Base-by-base conservation (phyloP, 1,140 invertebrate genomes). In the Linepithema humile region DNA sequence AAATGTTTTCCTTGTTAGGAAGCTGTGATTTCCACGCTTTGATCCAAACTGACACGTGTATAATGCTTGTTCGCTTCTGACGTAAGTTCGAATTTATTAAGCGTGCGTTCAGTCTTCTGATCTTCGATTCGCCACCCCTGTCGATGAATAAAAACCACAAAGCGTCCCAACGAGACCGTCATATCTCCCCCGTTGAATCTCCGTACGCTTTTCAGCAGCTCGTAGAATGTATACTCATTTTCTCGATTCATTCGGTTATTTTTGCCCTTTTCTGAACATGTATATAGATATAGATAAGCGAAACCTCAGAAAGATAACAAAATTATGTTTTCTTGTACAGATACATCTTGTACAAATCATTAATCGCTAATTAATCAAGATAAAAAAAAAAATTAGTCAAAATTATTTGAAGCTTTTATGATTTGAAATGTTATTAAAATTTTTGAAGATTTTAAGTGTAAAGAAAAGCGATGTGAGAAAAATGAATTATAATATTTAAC, bases 91-190 rank as follows among this genome's bases (percentile, higher is more conserved):
- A 53, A 35, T 43, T 73, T 55, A 74, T 60, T 45, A 55, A 82
- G 50, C 40, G 40, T 17, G 4, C 32, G 17, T 78, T 69, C 62
- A 45, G 35, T 35, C 15, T 53, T 55, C 65, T 60, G 82, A 84
- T 80, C 40, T 50, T 55, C 48, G 75, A 88, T 85, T 87, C 35
- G 69, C 35, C 45, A 29, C 45, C 62, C 50, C 85, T 43, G 67
- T 87, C 82, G 82, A 87, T 82, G 83, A 84, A 85, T 87, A 87
- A 88, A 88, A 88, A 87, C 75, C 74, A 82, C 87, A 88, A 88
- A 87, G 86, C 83, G n/a, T 50, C 74, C 80, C 82, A 82, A 82
- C 82, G 67, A 87, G 73, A 5, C 38, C 40, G 50, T 72, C 59
- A 65, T 88, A 85, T 88, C 75, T 82, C 40, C 20, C 74, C 59